Percentiles rank a stretch among this genome's conserved stretches.
Evolutionary conservation across 2,797 vertebrate species (phyloP).

Genomic region (Lagorchestes hirsutus): DNA sequence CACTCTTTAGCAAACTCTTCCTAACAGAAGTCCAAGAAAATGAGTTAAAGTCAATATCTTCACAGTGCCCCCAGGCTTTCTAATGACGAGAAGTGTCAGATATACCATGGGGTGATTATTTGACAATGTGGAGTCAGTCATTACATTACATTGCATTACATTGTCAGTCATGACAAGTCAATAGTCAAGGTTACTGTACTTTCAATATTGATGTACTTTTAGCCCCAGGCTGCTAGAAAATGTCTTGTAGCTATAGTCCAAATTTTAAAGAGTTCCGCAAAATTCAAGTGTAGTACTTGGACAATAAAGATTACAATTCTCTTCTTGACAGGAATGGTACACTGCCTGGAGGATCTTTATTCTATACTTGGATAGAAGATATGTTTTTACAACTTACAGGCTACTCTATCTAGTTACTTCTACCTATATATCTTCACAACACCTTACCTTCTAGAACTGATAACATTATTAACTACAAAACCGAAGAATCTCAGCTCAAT

Average conservation of each 20-base stretch:
- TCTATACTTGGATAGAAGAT: conserved; percentile 19
- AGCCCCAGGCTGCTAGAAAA: conserved; percentile 54
- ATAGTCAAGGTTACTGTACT: conserved; percentile 26
- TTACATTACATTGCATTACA: too few relatives aligned
- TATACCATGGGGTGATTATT: conserved; percentile 22
- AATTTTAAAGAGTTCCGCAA: conserved; percentile 51
- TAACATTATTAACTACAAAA: not conserved
- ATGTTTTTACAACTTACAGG: not conserved
- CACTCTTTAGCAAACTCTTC: conserved; percentile 8
- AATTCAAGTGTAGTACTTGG: conserved; percentile 43
- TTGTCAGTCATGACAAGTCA: conserved; percentile 50
- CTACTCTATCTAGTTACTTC: not conserved
- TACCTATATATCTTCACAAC: not conserved
- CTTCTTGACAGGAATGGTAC: conserved; percentile 4
- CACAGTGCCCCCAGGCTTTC: conserved; percentile 25
- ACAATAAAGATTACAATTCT: conserved; percentile 27
- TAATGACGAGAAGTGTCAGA: not conserved
- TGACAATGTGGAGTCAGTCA: conserved; percentile 46
- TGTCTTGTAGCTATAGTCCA: not conserved
- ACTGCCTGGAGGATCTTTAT: conserved; percentile 36
- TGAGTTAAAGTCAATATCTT: not conserved
- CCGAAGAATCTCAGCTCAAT: not conserved
- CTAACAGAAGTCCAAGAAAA: conserved; percentile 29
- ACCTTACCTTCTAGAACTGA: conserved; percentile 33
- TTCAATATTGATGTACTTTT: conserved; percentile 9